Percentiles rank a stretch among this genome's conserved stretches.
These are phyloP conservation scores for Neopipo cinnamomea DNA, from an alignment of 2,113 vertebrate genomes.

Conservation along the genomic window DNA sequence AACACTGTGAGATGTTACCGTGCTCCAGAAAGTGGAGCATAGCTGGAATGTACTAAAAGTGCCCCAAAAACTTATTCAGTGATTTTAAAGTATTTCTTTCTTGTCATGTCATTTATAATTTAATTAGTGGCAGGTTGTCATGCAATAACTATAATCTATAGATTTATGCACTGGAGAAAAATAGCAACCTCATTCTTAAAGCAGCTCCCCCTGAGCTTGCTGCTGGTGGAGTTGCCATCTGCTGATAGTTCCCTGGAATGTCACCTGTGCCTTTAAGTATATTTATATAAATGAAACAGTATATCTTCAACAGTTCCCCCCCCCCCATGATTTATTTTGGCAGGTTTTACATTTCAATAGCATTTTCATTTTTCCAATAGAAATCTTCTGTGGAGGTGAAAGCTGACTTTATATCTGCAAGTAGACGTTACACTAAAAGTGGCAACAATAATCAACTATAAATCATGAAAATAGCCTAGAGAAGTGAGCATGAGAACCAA, in stretches of 20 bases:
- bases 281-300: constrained; percentile 49
- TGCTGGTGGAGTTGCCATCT: constrained; percentile 70
- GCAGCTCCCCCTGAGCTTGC: constrained; percentile 52
- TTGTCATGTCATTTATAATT: constrained; percentile 61
- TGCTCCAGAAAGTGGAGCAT: constrained; percentile 21
- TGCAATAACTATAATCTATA: constrained; percentile 59
- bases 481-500: constrained; percentile 28
- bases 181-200: constrained; percentile 68
- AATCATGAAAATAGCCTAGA: constrained; percentile 24
- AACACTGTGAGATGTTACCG: neutral
- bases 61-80: constrained; percentile 51
- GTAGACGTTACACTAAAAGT: constrained; percentile 18
- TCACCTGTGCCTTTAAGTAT: constrained; percentile 54
- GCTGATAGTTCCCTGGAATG: constrained; percentile 62
- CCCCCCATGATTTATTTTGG: constrained; percentile 61
- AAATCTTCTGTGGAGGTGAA: constrained; percentile 57
- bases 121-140: constrained; percentile 68
- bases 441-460: neutral
- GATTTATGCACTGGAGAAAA: constrained; percentile 48
- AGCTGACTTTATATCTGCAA: constrained; percentile 48
- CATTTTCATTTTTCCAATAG: constrained; percentile 47
- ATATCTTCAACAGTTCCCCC: constrained; percentile 22
- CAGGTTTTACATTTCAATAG: constrained; percentile 63
- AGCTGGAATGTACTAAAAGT: constrained; percentile 19
- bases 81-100: constrained; percentile 45